Evolutionary conservation across 2,888 invertebrate genomes (phyloP), one percentile per base, ranked within the genome.

Genomic region (Nymphalis c-album): DNA sequence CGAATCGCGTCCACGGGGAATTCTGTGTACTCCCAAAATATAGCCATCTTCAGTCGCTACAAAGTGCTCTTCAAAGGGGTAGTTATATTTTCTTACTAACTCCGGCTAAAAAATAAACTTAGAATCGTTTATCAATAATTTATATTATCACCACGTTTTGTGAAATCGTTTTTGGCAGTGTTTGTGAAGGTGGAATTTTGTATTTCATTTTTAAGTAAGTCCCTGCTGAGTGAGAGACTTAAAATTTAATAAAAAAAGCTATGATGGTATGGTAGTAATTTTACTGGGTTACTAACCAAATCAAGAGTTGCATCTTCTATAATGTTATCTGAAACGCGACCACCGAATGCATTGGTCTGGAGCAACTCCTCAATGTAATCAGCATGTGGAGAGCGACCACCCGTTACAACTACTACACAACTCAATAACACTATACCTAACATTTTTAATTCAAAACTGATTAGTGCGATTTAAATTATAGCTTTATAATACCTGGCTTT

Each of bases 41-140:
- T 96, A 97, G 1, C 96, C 96, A 89, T 98, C 97, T 4, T 91
- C 82, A 0, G 97, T 98, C 5, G 85, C 86, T 0, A 95, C 93
- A 2, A 81, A 80, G 80, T 96, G 94, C 17, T 87, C 90, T 84
- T 96, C 95, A 0, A 93, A 81, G 0, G 93, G 93, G 80, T 96
- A 96, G 0, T 94, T 93, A 77, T 95, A 94, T 76, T 94, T 94
- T 17, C 79, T 78, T 0, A 95, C 87, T 26, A 95, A 80, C 64
- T 92, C 90, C 0, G 91, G 91, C 94, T 94, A 67, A 55, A 55
- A 70, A 83, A 80, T 46, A 53, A 51, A 17, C 18, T n/a, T 16
- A 5, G 17, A 7, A 7, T 7, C 7, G 1, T n/a, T 18, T n/a
- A 48, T 48, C 50, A 20, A 46, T 40, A 18, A 18, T 10, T 50